phyloP scores from a whole-genome alignment of 2,888 invertebrate genomes.

The Pollenia labialis region DNA sequence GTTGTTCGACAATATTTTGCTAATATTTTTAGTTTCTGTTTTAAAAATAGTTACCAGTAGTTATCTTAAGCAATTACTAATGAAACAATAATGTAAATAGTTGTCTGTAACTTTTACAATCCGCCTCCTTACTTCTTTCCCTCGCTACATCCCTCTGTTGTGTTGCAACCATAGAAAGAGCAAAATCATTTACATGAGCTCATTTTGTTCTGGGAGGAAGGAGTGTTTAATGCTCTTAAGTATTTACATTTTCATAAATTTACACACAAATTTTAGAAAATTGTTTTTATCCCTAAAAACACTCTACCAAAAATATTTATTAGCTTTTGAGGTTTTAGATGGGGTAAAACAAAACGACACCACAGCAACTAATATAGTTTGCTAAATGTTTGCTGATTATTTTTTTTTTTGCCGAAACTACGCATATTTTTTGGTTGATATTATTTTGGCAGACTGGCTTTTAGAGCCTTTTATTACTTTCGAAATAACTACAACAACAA shows the following conservation, averaged over 20 bases:
- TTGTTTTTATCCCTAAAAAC: slow-evolving; percentile 43
- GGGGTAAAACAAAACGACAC: background rate
- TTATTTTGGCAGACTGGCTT: slow-evolving; percentile 11
- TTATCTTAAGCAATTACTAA: slow-evolving; percentile 47
- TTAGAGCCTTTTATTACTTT: slow-evolving; percentile 15
- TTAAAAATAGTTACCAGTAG: slow-evolving; percentile 23
- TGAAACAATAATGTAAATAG: slow-evolving; percentile 58
- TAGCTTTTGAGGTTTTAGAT: slow-evolving; percentile 51
- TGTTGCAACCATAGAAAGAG: background rate
- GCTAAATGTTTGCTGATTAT: slow-evolving; percentile 23
- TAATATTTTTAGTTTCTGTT: slow-evolving; percentile 19
- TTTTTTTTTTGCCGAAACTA: slow-evolving; percentile 23
- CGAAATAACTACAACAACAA: background rate
- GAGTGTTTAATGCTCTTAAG: slow-evolving; percentile 1
- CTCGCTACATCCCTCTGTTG: background rate
- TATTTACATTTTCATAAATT: slow-evolving; percentile 63
- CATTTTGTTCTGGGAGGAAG: background rate
- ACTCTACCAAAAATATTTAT: slow-evolving; percentile 52
- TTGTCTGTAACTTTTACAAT: slow-evolving; percentile 32
- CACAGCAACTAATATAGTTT: slow-evolving; percentile 34
- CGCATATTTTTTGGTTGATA: slow-evolving; percentile 37
- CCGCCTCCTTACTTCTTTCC: background rate
- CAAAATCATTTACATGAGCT: slow-evolving; percentile 13
- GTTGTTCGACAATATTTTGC: slow-evolving; percentile 34
- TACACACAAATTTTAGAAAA: slow-evolving; percentile 53